phyloP scores from a whole-genome alignment of 2,888 invertebrate genomes.

The Hemithea aestivaria region DNA sequence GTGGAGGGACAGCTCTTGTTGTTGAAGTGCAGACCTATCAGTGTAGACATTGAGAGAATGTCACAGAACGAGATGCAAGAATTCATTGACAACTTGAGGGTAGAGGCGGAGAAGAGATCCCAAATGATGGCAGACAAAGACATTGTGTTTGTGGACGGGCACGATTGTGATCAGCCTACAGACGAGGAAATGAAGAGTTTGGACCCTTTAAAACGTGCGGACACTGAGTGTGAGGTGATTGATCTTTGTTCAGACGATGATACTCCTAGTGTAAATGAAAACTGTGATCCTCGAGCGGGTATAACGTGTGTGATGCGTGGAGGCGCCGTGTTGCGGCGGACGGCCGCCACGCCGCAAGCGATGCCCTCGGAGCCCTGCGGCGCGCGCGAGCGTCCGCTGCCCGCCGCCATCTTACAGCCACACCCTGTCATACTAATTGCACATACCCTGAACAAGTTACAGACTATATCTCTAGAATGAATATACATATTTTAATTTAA shows the following conservation, averaged over 20 bases:
- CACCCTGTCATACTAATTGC: conserved; percentile 69
- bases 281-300: conserved; percentile 65
- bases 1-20: conserved; percentile 70
- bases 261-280: conserved; percentile 59
- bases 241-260: conserved; percentile 86
- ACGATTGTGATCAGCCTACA: conserved; percentile 48
- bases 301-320: conserved; percentile 64
- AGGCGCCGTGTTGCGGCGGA: conserved; percentile 58
- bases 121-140: conserved; percentile 50
- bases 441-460: conserved; percentile 66
- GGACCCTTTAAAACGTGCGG: conserved; percentile 56
- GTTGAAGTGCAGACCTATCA: conserved; percentile 70
- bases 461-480: conserved; percentile 73
- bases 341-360: conserved; percentile 60
- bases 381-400: conserved; percentile 61
- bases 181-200: conserved; percentile 43
- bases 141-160: conserved; percentile 67
- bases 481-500: conserved; percentile 51
- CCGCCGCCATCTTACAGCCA: conserved; percentile 58
- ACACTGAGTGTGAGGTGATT: conserved; percentile 78
- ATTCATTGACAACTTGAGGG: conserved; percentile 53
- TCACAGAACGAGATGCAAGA: conserved; percentile 61
- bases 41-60: conserved; percentile 66
- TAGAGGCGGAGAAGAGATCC: conserved; percentile 45
- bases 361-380: conserved; percentile 66